Conservation (phyloP, 2,888 invertebrate genomes). For the Tipula vernalis region DNA sequence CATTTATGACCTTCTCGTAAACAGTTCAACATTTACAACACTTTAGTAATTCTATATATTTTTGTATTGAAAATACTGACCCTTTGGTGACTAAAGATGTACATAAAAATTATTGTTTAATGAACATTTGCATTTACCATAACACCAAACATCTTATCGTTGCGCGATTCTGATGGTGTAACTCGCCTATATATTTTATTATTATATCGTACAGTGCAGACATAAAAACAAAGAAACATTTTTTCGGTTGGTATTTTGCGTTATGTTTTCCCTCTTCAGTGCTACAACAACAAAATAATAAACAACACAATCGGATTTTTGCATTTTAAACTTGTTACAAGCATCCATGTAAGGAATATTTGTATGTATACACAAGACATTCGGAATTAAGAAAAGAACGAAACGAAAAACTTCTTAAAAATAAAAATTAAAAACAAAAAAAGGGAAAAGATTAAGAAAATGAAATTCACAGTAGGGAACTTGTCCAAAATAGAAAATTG, state of each 20-base stretch:
- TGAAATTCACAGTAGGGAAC: conserved; percentile 9
- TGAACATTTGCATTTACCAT: background rate
- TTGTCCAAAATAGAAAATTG: conserved; percentile 12
- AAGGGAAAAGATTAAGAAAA: background rate
- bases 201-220: background rate
- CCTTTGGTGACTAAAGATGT: background rate
- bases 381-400: background rate
- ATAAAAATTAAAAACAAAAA: background rate
- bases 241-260: background rate
- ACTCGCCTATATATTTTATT: background rate
- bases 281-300: background rate
- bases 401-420: background rate
- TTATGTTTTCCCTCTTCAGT: background rate
- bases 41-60: background rate
- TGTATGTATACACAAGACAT: background rate
- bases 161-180: background rate
- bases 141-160: background rate
- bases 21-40: background rate
- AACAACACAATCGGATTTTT: conserved; percentile 6
- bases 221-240: background rate
- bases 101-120: background rate
- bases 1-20: background rate
- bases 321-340: conserved; percentile 7
- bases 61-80: background rate
- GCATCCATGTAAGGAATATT: conserved; percentile 5